phyloP scores from a whole-genome alignment of 1,140 invertebrate species.

The Trissolcus basalis region DNA sequence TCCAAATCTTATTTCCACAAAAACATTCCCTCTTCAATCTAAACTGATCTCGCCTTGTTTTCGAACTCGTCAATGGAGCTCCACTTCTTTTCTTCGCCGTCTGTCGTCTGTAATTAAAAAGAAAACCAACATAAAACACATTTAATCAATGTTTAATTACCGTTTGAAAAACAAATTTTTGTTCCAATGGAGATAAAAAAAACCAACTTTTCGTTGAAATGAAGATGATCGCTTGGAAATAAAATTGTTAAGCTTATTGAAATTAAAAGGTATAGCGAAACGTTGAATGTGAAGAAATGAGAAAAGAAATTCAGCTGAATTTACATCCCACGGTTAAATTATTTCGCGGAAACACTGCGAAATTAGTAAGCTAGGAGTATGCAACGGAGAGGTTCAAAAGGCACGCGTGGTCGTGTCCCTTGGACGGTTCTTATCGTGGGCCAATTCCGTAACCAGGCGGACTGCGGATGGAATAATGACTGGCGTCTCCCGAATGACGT shows the following conservation, averaged over 20 bases:
- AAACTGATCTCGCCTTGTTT: neutral
- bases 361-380: constrained; percentile 41
- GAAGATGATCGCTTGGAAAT: too few species aligned
- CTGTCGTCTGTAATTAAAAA: too few species aligned
- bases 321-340: constrained; percentile 19
- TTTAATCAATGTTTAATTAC: too few species aligned
- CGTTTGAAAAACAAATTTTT: too few species aligned
- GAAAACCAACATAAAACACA: too few species aligned
- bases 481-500: constrained; percentile 68
- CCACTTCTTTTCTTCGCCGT: too few species aligned
- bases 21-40: neutral
- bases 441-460: constrained; percentile 20
- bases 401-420: constrained; percentile 17
- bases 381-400: constrained; percentile 28
- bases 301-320: neutral
- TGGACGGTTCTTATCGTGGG: constrained; percentile 27
- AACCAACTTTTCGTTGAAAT: too few species aligned
- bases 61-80: too few species aligned
- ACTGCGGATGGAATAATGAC: constrained; percentile 72
- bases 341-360: constrained; percentile 30
- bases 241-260: neutral
- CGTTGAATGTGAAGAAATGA: neutral
- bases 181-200: too few species aligned
- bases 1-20: constrained; percentile 29
- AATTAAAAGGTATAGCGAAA: neutral